Percentiles rank a stretch among this genome's conserved stretches.
phyloP scores from a whole-genome alignment of 2,113 vertebrate genomes.

The Thunnus thynnus region DNA sequence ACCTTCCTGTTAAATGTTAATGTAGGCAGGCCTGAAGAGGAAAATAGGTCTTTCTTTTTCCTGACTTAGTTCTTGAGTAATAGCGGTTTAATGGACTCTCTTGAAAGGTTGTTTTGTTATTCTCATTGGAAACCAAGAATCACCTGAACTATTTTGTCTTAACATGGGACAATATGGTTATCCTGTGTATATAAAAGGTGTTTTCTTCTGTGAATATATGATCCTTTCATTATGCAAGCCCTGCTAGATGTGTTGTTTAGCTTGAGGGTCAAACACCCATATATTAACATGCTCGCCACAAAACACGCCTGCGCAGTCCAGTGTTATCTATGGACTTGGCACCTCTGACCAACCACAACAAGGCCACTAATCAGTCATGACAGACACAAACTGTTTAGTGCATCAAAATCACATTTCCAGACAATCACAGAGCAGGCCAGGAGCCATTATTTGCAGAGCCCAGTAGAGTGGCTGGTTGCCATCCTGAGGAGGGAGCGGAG shows the following conservation, averaged over 20 bases:
- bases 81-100: constrained; percentile 43
- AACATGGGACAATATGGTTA: not conserved
- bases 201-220: too few relatives aligned
- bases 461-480: constrained; percentile 67
- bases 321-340: constrained; percentile 65
- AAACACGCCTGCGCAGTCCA: constrained; percentile 14
- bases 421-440: constrained; percentile 71
- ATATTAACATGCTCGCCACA: constrained; percentile 39
- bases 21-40: constrained; percentile 52
- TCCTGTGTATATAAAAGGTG: constrained; percentile 3
- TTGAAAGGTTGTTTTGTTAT: constrained; percentile 55
- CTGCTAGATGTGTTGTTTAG: constrained; percentile 42
- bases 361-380: constrained; percentile 77
- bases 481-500: constrained; percentile 54
- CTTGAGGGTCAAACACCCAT: constrained; percentile 40
- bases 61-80: constrained; percentile 55
- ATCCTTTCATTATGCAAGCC: constrained; percentile 5
- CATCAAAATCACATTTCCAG: constrained; percentile 81
- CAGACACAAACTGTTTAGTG: constrained; percentile 79
- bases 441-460: constrained; percentile 61
- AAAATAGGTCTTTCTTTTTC: constrained; percentile 52
- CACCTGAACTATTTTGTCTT: constrained; percentile 22
- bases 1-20: constrained; percentile 72
- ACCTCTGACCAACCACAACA: constrained; percentile 62
- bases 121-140: constrained; percentile 38